Evolutionary conservation across 2,113 vertebrate species (phyloP).

Genomic region (Aphelocoma coerulescens): DNA sequence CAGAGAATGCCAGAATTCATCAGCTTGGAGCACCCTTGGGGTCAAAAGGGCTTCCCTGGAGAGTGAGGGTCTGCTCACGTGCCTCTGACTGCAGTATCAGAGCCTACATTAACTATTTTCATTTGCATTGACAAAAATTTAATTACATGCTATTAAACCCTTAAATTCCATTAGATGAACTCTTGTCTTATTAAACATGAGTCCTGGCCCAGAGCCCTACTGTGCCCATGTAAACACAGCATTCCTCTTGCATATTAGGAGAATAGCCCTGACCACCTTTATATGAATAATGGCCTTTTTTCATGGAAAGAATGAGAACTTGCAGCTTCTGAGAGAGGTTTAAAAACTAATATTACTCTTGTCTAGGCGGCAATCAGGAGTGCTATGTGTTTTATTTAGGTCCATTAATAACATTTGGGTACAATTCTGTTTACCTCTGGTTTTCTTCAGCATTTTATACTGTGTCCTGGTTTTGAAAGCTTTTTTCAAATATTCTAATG

Average conservation of each 20-base stretch:
- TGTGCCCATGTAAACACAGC: not conserved
- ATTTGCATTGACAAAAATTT: not conserved
- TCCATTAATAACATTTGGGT: not conserved
- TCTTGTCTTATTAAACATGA: not conserved
- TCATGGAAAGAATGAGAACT: not conserved
- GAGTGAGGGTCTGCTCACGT: accelerated
- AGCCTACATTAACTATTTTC: not conserved
- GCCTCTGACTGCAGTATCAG: not conserved
- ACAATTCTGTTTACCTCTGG: not conserved
- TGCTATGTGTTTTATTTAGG: not conserved
- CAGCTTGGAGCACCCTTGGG: not conserved
- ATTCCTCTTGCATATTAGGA: not conserved
- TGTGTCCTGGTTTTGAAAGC: not conserved
- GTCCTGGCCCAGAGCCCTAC: not conserved
- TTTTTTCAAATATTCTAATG: not conserved
- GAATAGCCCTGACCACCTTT: not conserved
- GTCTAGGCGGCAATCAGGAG: not conserved
- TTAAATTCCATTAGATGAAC: not conserved
- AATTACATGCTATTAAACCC: not conserved
- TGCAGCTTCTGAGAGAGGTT: not conserved
- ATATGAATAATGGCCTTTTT: not conserved
- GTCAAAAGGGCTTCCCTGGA: not conserved
- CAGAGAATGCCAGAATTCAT: not conserved
- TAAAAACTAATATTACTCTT: not conserved
- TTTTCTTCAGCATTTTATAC: not conserved